Base-by-base conservation (phyloP, 2,113 vertebrate genomes). In the Nansenia antarctica region DNA sequence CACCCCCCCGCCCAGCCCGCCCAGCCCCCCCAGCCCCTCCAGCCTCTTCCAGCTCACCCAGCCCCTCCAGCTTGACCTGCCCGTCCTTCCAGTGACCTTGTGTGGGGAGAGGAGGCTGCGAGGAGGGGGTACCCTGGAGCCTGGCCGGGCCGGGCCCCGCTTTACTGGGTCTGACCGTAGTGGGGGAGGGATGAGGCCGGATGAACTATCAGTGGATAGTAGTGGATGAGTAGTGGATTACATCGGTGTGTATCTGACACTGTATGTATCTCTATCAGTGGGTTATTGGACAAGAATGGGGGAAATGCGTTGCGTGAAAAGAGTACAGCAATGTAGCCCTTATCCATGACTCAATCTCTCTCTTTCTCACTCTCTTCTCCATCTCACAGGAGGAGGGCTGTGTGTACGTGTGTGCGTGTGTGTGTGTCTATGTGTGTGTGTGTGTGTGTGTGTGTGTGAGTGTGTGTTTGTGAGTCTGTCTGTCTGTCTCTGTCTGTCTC, bases 71-170 rank as follows among this genome's bases (percentile, higher is more conserved):
- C 81, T 70, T 81, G 81, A 86, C 82, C 77, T 63, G 66, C 2
- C 22, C 75, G 71, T 73, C 81, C 74, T 79, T 75, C 62, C 55
- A 39, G 70, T 62, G 39, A 87, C 86, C 83, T 77, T 76, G 68
- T 70, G 15, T 62, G 49, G 22, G 26, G 22, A 32, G 53, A 77
- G 60, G 55, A 9, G 59, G 69, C 59, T 72, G 64, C 72, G 26
- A 35, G 52, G 49, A 74, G 49, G 29, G 49, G 65, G 11, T n/a
- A 57, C 69, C 35, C 69, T 60, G 2, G 47, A 70, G 30, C 11
- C 49, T 60, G 30, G 67, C 62, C 64, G 35, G 52, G 59, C 72
- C 74, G 65, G 61, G 39, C 65, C 12, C n/a, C 45, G 6, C 15
- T 54, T n/a, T 20, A 54, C 8, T 54, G 22, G 11, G 52, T 3